Base-by-base conservation (phyloP, 2,113 vertebrate species). In the Platycercus adscitus region DNA sequence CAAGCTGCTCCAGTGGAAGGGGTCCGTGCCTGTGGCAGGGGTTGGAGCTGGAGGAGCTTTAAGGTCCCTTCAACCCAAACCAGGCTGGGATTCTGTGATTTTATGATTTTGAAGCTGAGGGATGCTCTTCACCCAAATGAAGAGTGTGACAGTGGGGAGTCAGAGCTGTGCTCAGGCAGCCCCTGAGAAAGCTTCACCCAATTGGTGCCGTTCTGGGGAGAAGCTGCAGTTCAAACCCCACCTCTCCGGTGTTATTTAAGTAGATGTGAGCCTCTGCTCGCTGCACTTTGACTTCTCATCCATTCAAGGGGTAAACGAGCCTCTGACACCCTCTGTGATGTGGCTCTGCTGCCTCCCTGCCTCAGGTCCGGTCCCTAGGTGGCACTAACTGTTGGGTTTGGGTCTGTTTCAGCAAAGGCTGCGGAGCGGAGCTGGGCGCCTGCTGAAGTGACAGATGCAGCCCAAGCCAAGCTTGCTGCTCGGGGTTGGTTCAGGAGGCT, bases 371-470 rank as follows among this genome's bases (percentile, higher is more conserved):
- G 61, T 94, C 94, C 80, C 84, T 89, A 82, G 86, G 89, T 95
- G 93, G 89, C 91, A 89, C 73, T 95, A 12, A 76, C 52, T 86
- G 89, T 66, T 93, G 17, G 80, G 81, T 94, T 91, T 80, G 88
- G 85, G 90, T 88, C 75, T 29, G 9, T 90, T 88, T 94, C 76
- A 90, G 75, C 64, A 68, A 83, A 88, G 76, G 53, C 92, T 93
- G 71, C 76, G 14, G 61, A 83, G 76, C 82, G 50, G 70, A 90
- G 88, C 85, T 75, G 60, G 90, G 91, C 63, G 81, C 90, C 82
- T 0, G 52, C 88, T 64, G 91, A 77, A 95, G 88, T 49, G 79
- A 66, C 82, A 88, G 64, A 81, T 95, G 93, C 0, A 18, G 65
- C 79, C 63, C 89, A 80, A 72, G 46, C 91, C 63, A 17, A 43